Evolutionary conservation across 2,888 invertebrate species (phyloP), one percentile per base, ranked within the genome.

Genomic region (Orthosia gracilis): DNA sequence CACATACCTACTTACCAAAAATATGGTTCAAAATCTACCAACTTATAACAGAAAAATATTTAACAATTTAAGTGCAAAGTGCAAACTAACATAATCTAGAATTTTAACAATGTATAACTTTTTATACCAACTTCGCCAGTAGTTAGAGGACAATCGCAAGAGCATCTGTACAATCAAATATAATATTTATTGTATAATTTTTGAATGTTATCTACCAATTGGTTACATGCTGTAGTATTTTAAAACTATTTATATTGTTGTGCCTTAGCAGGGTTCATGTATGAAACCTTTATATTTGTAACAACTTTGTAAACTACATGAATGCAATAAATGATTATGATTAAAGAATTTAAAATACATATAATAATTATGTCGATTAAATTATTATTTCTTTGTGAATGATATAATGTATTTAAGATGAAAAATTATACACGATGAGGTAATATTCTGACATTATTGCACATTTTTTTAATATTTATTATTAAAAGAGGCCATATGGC

Each of bases 401-500:
- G 23, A 40, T 40, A 18, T 40, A 21, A 45, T 18, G 18, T 58
- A 67, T n/a, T 69, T 26, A 69, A 55, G 13, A 13, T 12, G 17
- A 47, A 64, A 50, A n/a, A 17, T 11, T 17, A 47, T 11, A 18
- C 17, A 26, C n/a, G 3, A 21, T 9, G 17, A 15, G 4, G 9
- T 18, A 59, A 50, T 50, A 50, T 74, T 17, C 40, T 40, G 3
- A 45, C 12, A 55, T 3, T 26, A 17, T 31, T 13, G 17, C n/a
- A 47, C n/a, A 13, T 26, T n/a, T 31, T 0, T 21, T 31, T 50
- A 21, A 26, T 66, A 17, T 9, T 2, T 0, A 11, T 45, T 45
- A 47, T 57, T 52, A 45, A 68, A n/a, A 50, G 15, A 62, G 67
- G 78, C 87, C 93, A 92, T 92, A 90, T 92, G 92, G 89, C 73